Conservation (phyloP, 2,888 invertebrate species). For the Agriopis aurantiaria region DNA sequence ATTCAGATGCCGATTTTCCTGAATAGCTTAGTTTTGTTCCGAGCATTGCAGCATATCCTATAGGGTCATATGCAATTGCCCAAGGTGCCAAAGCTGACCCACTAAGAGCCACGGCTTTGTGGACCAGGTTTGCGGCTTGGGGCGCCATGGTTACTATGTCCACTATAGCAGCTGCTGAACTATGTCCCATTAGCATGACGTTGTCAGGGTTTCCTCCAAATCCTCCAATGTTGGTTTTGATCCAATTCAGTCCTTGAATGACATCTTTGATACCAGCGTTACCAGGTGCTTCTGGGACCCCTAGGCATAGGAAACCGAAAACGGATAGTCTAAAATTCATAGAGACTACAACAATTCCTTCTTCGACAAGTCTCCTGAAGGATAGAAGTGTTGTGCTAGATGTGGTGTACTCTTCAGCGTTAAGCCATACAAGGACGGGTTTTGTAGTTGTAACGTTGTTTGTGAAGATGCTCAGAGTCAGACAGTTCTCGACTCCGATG, state of each 20-base stretch:
- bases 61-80: constrained; percentile 77
- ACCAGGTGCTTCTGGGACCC: constrained; percentile 88
- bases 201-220: constrained; percentile 88
- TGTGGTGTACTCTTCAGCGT: constrained; percentile 69
- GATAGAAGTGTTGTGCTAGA: constrained; percentile 57
- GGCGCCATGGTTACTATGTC: constrained; percentile 74
- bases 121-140: constrained; percentile 60
- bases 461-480: constrained; percentile 70
- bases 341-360: constrained; percentile 88
- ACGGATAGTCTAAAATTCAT: constrained; percentile 91
- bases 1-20: constrained; percentile 53
- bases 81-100: constrained; percentile 76
- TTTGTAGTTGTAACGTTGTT: constrained; percentile 60
- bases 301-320: constrained; percentile 90
- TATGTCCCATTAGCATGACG: constrained; percentile 93
- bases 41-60: constrained; percentile 63
- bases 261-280: constrained; percentile 96
- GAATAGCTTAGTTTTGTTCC: constrained; percentile 65
- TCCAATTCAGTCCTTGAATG: constrained; percentile 91
- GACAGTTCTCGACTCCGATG: constrained; percentile 74
- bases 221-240: constrained; percentile 86
- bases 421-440: constrained; percentile 76
- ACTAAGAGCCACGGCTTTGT: constrained; percentile 74
- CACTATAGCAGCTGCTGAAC: constrained; percentile 89
- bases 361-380: constrained; percentile 87